Evolutionary conservation across 1,140 invertebrate genomes (phyloP).

Genomic region (Drosophila pseudoobscura): DNA sequence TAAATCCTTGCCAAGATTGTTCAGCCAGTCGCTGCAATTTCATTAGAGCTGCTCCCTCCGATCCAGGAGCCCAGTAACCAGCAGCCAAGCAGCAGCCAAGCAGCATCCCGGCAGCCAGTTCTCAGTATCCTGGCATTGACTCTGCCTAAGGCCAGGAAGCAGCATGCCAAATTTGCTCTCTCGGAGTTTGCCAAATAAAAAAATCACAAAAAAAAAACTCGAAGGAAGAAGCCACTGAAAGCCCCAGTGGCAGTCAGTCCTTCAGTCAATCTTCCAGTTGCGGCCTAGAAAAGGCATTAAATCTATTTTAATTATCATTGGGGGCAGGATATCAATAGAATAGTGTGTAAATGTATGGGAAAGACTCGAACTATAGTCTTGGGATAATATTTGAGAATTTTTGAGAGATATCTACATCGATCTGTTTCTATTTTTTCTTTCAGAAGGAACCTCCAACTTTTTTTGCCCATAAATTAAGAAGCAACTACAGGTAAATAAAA

Average conservation of each 20-base stretch:
- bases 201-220: conserved; percentile 1
- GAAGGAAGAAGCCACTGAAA: neutral
- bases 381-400: too few species aligned
- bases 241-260: neutral
- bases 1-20: conserved; percentile 35
- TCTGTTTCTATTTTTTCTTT: too few species aligned
- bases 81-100: too few species aligned
- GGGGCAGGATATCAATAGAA: too few species aligned
- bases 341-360: too few species aligned
- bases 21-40: conserved; percentile 42
- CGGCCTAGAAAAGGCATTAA: neutral
- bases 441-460: too few species aligned
- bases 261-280: conserved; percentile 4
- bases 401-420: too few species aligned
- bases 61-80: too few species aligned
- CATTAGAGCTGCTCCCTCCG: conserved; percentile 22
- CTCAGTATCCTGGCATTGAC: conserved; percentile 19
- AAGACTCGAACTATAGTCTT: too few species aligned
- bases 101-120: neutral
- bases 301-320: too few species aligned
- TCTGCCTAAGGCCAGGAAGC: conserved; percentile 10
- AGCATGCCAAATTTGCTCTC: conserved; percentile 10
- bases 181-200: conserved; percentile 10
- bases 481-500: too few species aligned
- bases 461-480: too few species aligned